Percentiles rank a stretch among this genome's conserved stretches.
phyloP scores from a whole-genome alignment of 2,888 invertebrate genomes.

The Hypsopygia costalis region DNA sequence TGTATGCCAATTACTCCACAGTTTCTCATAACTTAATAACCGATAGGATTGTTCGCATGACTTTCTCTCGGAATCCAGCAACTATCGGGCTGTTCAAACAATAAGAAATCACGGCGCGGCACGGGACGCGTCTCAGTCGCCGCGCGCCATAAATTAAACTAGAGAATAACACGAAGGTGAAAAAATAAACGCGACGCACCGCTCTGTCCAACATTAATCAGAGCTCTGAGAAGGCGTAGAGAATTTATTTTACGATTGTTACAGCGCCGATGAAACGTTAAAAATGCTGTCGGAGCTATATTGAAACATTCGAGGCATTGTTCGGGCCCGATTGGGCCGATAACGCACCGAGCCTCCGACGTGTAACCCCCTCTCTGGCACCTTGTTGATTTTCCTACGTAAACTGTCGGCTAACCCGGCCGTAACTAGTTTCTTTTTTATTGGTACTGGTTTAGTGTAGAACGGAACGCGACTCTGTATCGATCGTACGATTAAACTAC shows the following conservation, averaged over 20 bases:
- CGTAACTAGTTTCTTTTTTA: constrained; percentile 77
- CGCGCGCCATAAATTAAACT: constrained; percentile 66
- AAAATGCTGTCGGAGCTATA: constrained; percentile 77
- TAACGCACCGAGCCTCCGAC: constrained; percentile 66
- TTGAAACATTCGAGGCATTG: constrained; percentile 78
- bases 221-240: constrained; percentile 75
- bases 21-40: too few species aligned
- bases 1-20: too few species aligned
- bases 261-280: constrained; percentile 77
- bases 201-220: constrained; percentile 77
- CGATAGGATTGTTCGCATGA: constrained; percentile 5
- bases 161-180: constrained; percentile 65
- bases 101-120: constrained; percentile 26
- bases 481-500: constrained; percentile 73
- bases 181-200: constrained; percentile 66
- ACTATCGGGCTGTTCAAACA: constrained; percentile 15
- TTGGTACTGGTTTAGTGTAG: constrained; percentile 75
- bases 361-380: constrained; percentile 47
- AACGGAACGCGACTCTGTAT: constrained; percentile 73
- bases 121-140: constrained; percentile 36
- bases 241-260: constrained; percentile 80
- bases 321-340: constrained; percentile 69
- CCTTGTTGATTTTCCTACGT: constrained; percentile 77
- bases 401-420: constrained; percentile 60
- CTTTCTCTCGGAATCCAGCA: constrained; percentile 7